A percentile compares a stretch with the other conserved stretches of the same genome.
Evolutionary conservation across 2,888 invertebrate genomes (phyloP).

Genomic region (Melolontha melolontha): DNA sequence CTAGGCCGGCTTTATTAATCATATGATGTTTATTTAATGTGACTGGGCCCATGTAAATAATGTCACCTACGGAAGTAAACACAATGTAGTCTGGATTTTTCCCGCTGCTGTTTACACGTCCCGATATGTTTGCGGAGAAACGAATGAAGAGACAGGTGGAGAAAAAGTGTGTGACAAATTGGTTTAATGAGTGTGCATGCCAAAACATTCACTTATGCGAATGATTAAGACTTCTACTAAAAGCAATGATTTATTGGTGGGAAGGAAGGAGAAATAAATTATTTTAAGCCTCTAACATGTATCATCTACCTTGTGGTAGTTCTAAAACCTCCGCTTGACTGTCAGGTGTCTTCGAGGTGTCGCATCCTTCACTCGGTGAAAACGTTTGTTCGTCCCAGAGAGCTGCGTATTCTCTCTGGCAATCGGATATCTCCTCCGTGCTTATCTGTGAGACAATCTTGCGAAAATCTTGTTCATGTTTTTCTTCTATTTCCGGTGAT

Average conservation of each 20-base stretch:
- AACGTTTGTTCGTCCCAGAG: constrained; percentile 67
- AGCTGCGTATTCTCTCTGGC: constrained; percentile 65
- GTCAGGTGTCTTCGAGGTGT: constrained; percentile 64
- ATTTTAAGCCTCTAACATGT: constrained; percentile 55
- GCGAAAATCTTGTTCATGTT: constrained; percentile 65
- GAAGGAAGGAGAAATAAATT: constrained; percentile 34
- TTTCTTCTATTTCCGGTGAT: constrained; percentile 61
- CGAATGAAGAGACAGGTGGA: constrained; percentile 30
- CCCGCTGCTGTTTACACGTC: constrained; percentile 49
- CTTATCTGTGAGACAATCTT: constrained; percentile 68
- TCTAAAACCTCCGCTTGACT: constrained; percentile 65
- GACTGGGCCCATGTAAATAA: constrained; percentile 66
- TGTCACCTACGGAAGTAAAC: constrained; percentile 60
- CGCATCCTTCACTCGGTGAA: constrained; percentile 64
- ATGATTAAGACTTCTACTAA: constrained; percentile 39
- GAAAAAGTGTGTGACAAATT: constrained; percentile 14
- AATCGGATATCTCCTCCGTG: constrained; percentile 67
- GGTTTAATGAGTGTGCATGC: constrained; percentile 43
- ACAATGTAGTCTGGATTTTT: constrained; percentile 28
- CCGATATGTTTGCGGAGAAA: constrained; percentile 61
- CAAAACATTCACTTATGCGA: constrained; percentile 39
- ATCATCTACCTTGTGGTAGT: constrained; percentile 66
- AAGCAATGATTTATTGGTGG: constrained; percentile 39
- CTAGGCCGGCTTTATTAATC: constrained; percentile 71
- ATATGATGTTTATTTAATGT: constrained; percentile 66